phyloP scores from a whole-genome alignment of 2,888 invertebrate genomes.

The Choreutis nemorana region DNA sequence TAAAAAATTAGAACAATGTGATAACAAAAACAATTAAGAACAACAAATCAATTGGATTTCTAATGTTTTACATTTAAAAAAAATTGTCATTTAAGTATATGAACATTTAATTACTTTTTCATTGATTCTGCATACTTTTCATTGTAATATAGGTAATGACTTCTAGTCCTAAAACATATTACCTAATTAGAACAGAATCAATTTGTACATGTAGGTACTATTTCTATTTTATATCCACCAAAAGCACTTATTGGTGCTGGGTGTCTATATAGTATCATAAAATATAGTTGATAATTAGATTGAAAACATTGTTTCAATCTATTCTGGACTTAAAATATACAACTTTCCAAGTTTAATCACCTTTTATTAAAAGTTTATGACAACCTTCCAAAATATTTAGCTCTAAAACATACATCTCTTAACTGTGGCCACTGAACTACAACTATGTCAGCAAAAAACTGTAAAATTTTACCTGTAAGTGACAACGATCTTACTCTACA shows the following conservation, averaged over 20 bases:
- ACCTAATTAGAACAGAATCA: conserved; percentile 4
- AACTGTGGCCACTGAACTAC: conserved; percentile 94
- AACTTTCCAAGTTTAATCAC: conserved; percentile 24
- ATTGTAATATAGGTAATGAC: too few species aligned
- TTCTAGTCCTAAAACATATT: conserved; percentile 6
- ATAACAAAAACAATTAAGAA: too few species aligned
- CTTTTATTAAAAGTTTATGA: conserved; percentile 61
- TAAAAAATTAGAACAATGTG: too few species aligned
- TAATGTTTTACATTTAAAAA: too few species aligned
- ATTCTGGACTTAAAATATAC: conserved; percentile 20
- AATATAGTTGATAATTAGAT: conserved; percentile 1
- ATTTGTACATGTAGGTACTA: background rate
- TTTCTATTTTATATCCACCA: conserved; percentile 8
- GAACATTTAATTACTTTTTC: too few species aligned
- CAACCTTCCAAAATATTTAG: conserved; percentile 80
- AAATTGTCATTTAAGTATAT: too few species aligned
- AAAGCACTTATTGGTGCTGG: conserved; percentile 2
- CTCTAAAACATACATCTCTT: conserved; percentile 69
- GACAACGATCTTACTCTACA: conserved; percentile 92
- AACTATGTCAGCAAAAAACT: conserved; percentile 83
- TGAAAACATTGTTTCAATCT: background rate
- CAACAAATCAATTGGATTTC: too few species aligned
- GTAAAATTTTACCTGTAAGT: conserved; percentile 86
- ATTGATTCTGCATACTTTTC: too few species aligned
- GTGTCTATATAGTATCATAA: background rate